Evolutionary conservation across 2,888 invertebrate species (phyloP).

Genomic region (Prosapia bicincta): DNA sequence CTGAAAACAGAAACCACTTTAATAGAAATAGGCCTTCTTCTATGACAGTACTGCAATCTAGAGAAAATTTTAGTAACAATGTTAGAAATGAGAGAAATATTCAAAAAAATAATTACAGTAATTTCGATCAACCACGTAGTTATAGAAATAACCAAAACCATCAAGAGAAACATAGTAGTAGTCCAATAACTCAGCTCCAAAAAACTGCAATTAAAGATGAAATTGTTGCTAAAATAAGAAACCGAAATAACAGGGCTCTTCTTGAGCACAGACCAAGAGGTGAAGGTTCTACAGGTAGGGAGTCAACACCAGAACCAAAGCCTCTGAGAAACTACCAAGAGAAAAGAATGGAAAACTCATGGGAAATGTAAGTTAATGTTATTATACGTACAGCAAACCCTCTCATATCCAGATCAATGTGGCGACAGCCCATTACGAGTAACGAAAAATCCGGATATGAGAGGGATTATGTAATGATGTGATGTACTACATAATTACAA

Average conservation of each 20-base stretch:
- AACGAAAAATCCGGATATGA: no score
- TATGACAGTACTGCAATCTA: constrained; percentile 2
- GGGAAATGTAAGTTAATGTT: constrained; percentile 46
- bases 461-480: no score
- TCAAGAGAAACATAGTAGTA: background rate
- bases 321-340: constrained; percentile 32
- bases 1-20: constrained; percentile 23
- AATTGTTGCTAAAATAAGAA: constrained; percentile 10
- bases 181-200: background rate
- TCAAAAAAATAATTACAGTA: constrained; percentile 1
- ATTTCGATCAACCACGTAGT: background rate
- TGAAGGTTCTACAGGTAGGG: constrained; percentile 35
- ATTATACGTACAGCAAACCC: no score
- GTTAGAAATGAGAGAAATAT: constrained; percentile 6
- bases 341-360: constrained; percentile 42
- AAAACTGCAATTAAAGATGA: constrained; percentile 8
- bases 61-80: constrained; percentile 6
- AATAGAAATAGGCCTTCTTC: constrained; percentile 2
- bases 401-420: no score
- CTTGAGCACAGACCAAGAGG: constrained; percentile 39
- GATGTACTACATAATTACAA: no score
- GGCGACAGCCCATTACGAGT: no score
- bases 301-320: constrained; percentile 37
- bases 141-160: background rate
- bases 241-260: constrained; percentile 29